A percentile compares a stretch with the other conserved stretches of the same genome.
Evolutionary conservation across 2,888 invertebrate genomes (phyloP).

Genomic region (Autographa gamma): DNA sequence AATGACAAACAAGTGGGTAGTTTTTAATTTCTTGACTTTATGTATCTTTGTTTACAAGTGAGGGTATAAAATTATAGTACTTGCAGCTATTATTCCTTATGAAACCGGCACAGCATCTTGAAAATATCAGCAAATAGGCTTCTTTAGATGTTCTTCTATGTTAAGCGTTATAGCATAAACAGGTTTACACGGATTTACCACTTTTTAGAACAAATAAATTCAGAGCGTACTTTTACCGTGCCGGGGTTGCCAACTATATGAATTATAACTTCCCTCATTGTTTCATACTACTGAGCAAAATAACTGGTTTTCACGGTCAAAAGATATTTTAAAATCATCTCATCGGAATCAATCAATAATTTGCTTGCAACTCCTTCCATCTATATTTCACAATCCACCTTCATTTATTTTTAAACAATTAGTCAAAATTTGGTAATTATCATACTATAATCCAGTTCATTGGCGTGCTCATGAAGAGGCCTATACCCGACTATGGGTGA

Average conservation of each 20-base stretch:
- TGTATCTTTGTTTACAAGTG: constrained; percentile 3
- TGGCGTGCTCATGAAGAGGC: too few species aligned
- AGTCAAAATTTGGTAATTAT: too few species aligned
- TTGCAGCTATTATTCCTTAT: background rate
- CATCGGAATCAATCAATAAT: too few species aligned
- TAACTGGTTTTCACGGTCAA: too few species aligned
- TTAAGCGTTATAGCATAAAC: background rate
- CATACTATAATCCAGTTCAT: background rate
- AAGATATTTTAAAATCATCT: too few species aligned
- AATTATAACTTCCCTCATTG: too few species aligned
- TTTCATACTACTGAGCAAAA: too few species aligned
- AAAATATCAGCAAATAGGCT: background rate
- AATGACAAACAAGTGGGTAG: constrained; percentile 7
- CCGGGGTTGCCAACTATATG: background rate
- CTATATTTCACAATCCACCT: too few species aligned
- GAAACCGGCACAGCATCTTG: background rate
- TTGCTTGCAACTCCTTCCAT: too few species aligned
- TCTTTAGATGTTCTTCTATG: background rate
- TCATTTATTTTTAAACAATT: too few species aligned
- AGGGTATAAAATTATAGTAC: constrained; percentile 10
- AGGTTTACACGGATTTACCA: background rate
- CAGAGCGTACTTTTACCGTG: background rate
- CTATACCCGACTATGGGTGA: too few species aligned
- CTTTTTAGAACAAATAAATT: background rate
- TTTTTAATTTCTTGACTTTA: constrained; percentile 4